A percentile compares a stretch with the other conserved stretches of the same genome.
These are phyloP conservation scores for Manis pentadactyla DNA, from an alignment of 2,797 vertebrate species.

Conservation along the genomic window DNA sequence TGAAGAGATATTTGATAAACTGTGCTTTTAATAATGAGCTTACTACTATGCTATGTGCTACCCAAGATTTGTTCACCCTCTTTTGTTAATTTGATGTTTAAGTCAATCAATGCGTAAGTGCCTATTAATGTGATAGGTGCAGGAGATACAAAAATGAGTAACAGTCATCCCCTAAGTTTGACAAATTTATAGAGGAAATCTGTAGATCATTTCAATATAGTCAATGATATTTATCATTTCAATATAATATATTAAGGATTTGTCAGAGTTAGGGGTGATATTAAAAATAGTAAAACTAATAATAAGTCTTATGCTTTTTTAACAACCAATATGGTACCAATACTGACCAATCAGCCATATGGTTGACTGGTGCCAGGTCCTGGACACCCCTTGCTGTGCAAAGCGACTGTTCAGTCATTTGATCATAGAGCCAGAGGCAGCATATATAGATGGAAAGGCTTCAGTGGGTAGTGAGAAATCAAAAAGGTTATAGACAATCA, in stretches of 20 bases:
- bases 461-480: conserved; percentile 16
- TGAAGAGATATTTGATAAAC: not conserved
- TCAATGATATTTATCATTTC: not conserved
- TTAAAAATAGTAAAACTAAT: conserved; percentile 44
- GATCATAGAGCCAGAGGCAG: not conserved
- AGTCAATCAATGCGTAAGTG: not conserved
- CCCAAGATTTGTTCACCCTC: not conserved
- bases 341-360: not conserved
- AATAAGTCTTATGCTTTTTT: not conserved
- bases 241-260: not conserved
- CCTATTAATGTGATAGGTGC: not conserved
- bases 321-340: conserved; percentile 16
- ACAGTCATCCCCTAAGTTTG: not conserved
- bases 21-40: not conserved
- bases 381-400: not conserved
- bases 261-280: not conserved
- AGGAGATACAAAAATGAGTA: conserved; percentile 34
- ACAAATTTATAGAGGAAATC: conserved; percentile 29
- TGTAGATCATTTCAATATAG: not conserved
- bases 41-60: not conserved
- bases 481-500: not conserved
- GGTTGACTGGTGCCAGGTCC: not conserved
- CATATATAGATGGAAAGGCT: not conserved
- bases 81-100: conserved; percentile 38
- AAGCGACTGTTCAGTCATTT: not conserved